Percentiles rank a stretch among this genome's conserved stretches.
Conservation (phyloP, 2,888 invertebrate species). For the Phlogophora meticulosa region DNA sequence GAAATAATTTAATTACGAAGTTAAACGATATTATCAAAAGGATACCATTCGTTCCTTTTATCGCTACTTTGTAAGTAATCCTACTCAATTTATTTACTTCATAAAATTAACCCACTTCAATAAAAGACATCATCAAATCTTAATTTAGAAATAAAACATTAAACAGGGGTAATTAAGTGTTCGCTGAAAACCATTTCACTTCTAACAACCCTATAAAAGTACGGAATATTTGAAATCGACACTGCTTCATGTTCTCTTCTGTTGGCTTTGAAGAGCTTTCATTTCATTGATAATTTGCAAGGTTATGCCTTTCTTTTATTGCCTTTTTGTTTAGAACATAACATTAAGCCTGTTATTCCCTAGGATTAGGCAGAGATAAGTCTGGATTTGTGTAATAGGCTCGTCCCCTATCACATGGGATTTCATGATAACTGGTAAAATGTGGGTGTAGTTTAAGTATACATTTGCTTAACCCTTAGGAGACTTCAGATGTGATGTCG, state of each 20-base stretch:
- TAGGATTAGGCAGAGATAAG: no score
- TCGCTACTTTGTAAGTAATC: background rate
- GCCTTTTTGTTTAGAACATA: background rate
- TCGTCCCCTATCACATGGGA: no score
- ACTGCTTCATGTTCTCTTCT: background rate
- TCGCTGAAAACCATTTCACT: conserved; percentile 22
- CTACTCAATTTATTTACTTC: background rate
- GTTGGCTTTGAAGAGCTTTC: conserved; percentile 11
- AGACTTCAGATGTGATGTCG: no score
- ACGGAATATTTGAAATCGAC: conserved; percentile 27
- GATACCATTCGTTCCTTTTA: background rate
- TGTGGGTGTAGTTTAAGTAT: no score
- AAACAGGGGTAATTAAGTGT: conserved; percentile 8
- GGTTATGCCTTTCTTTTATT: background rate
- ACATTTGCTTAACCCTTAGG: no score
- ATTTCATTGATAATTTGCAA: conserved; percentile 28
- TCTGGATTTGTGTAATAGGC: no score
- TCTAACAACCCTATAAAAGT: conserved; percentile 24
- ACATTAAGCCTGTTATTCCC: no score
- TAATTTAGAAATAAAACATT: conserved; percentile 27
- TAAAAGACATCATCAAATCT: conserved; percentile 23
- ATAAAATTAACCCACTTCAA: conserved; percentile 2
- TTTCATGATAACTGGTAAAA: no score
- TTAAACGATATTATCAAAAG: background rate
- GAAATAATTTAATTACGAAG: background rate